Base-by-base conservation (phyloP, 2,797 vertebrate genomes). In the Poeciliopsis infans region DNA sequence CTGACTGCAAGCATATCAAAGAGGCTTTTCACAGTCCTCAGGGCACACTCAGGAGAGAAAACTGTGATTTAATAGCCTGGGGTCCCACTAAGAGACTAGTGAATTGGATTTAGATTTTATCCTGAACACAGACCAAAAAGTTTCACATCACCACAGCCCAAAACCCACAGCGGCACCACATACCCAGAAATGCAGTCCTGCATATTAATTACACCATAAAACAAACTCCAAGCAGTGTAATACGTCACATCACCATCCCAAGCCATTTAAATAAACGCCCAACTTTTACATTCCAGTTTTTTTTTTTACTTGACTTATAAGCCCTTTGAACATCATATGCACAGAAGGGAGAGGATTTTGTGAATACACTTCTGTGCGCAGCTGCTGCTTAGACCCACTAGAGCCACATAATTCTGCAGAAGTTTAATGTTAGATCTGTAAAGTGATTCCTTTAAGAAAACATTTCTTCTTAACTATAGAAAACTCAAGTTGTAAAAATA, bases 361-460 rank as follows among this genome's bases (percentile, higher is more conserved):
- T 95, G 95, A 96, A 96, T 96, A 92, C 92, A 77, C 85, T 75
- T 79, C 94, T 95, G 92, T 96, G 87, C 86, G 88, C 81, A 83
- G 87, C 90, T 28, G 46, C 74, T 28, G 51, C 80, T 94, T 88
- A 87, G 72, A 91, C 91, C 91, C 88, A 89, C 90, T 88, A 87
- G 74, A 91, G 91, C 91, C 89, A 89, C 91, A 84, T 90, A 33
- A 33, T 59, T 47, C 76, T 79, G 80, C 57, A 80, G 71, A 76
- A 72, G 88, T 88, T 85, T 70, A 4, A 78, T 90, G 78, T 88
- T 86, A 75, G 84, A 89, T 92, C 83, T 80, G 55, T 88, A 87
- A 91, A 88, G 77, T 78, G 59, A 46, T 79, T 66, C 78, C 23
- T 70, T 86, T 79, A 70, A 78, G 41, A 76, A 39, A 28, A 15